These are phyloP conservation scores for Armadillidium nasatum DNA, from an alignment of 1,140 invertebrate genomes.

Conservation along the genomic window DNA sequence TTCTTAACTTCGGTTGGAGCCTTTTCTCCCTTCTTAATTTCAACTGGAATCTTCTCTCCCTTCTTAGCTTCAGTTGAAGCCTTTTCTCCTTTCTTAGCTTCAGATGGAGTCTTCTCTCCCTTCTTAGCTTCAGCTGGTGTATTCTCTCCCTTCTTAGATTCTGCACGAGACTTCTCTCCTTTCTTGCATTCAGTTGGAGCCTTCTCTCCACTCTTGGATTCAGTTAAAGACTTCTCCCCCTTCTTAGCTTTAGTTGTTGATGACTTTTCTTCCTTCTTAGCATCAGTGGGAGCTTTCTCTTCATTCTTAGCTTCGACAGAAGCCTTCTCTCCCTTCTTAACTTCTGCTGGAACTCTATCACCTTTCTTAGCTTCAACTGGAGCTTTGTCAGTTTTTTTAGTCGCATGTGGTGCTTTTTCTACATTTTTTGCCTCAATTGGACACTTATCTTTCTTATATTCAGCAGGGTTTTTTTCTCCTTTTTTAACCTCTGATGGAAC, in stretches of 20 bases:
- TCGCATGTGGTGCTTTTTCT: background rate
- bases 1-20: background rate
- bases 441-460: no score
- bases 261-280: background rate
- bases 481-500: no score
- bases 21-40: background rate
- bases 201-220: background rate
- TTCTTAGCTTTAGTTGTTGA: background rate
- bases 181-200: background rate
- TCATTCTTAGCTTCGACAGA: background rate
- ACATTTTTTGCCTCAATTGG: no score
- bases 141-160: background rate
- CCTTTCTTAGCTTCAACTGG: background rate
- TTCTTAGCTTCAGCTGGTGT: background rate
- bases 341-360: background rate
- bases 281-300: background rate
- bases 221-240: background rate
- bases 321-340: background rate
- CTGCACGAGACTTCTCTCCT: background rate
- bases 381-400: background rate
- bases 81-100: background rate
- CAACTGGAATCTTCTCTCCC: background rate
- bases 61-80: background rate
- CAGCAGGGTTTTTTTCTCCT: no score
- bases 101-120: background rate